Conservation (phyloP, 2,888 invertebrate species). For the Coecobrya sp. region DNA sequence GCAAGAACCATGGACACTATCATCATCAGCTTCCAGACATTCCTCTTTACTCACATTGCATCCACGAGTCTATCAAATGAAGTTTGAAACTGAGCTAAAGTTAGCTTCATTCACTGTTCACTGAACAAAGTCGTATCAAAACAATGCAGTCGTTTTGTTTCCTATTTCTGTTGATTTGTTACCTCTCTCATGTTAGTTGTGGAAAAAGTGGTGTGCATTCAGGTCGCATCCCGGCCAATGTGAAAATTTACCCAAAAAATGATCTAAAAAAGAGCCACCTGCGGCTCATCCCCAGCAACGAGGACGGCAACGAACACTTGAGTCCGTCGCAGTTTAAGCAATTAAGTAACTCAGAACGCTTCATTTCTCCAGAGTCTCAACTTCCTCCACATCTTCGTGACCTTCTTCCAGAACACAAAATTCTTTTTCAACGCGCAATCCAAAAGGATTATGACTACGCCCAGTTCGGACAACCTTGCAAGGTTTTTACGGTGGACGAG, state of each 20-base stretch:
- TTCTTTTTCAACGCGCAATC: conserved; percentile 41
- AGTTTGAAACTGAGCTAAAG: no score
- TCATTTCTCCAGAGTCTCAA: neutral
- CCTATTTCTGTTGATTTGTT: neutral
- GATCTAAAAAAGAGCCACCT: neutral
- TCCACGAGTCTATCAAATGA: no score
- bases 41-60: no score
- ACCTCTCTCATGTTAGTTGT: neutral
- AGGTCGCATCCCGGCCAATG: conserved; percentile 19
- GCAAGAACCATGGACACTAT: no score
- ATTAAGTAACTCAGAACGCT: neutral
- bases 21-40: no score
- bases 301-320: neutral
- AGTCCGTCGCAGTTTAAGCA: neutral
- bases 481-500: conserved; percentile 43
- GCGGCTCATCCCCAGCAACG: neutral
- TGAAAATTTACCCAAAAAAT: conserved; percentile 6
- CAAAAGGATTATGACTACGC: conserved; percentile 74
- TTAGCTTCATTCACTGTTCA: no score
- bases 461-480: conserved; percentile 67
- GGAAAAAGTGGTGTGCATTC: neutral
- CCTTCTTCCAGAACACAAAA: conserved; percentile 9
- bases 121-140: neutral
- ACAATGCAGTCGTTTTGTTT: neutral
- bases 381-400: neutral